Evolutionary conservation across 2,888 invertebrate genomes (phyloP), one percentile per base, ranked within the genome.

Genomic region (Actias luna): DNA sequence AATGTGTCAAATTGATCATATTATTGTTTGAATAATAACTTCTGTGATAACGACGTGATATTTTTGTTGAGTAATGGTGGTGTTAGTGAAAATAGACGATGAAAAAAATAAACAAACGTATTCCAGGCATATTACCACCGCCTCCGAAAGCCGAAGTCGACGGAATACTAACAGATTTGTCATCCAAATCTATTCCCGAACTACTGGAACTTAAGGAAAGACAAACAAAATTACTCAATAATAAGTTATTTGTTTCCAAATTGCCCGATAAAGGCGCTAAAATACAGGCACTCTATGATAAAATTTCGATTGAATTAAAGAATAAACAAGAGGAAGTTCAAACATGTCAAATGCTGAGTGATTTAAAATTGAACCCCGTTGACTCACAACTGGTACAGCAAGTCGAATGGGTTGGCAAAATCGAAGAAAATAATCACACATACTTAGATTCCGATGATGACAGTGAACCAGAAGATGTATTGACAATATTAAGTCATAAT

Each of bases 231-330:
- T 82, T 95, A 39, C 75, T 95, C 16, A 83, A 79, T 58, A 91
- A 92, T 72, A 94, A 94, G 68, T 65, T 68, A 35, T 94, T 95
- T 68, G 80, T 94, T 39, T 80, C 75, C 1, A 94, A 92, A 76
- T 82, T 95, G 62, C 84, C 93, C 0, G 95, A 95, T 71, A 94
- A 93, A 77, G 95, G 95, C 29, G 88, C 84, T 27, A 95, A 93
- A 82, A 93, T 95, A 64, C 81, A 83, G 67, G 72, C 74, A 10
- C 93, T 94, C 59, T 79, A 88, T 65, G 81, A 90, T 29, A 93
- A 90, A 79, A 82, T 95, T 67, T 63, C 84, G 14, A 74, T 72
- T 29, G 93, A 93, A 79, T 69, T 95, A n/a, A 80, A 89, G 42
- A 77, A 78, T 33, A 93, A 92, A 68, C 81, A 93, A 68, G 88